Base-by-base conservation (phyloP, 2,113 vertebrate genomes). In the Athene cunicularia region DNA sequence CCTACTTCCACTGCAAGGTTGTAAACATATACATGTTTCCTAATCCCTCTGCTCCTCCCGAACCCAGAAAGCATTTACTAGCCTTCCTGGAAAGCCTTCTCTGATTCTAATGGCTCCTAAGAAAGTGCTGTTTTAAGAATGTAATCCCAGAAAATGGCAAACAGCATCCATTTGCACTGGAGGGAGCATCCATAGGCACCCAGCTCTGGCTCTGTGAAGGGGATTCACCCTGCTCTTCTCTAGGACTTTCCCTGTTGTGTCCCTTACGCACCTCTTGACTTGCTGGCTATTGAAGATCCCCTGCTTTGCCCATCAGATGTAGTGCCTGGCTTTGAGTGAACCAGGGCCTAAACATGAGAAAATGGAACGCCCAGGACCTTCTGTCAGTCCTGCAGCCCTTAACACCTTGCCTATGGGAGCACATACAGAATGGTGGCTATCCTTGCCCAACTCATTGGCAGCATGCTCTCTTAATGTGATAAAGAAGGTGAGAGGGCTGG, bases 181-280 rank as follows among this genome's bases (percentile, higher is more conserved):
- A 80, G 13, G 22, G 6, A 89, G 10, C 55, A 77, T 39, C 37
- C 14, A 2, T 9, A 91, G 35, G n/a, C 63, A 71, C 5, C 20
- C 33, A 56, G 43, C 11, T 87, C 33, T 58, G 26, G 2, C 7
- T 88, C 12, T 60, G 9, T 11, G 39, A 76, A 32, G 37, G 10
- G 11, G 3, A 28, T 13, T 58, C 27, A 66, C 10, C 15, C 28
- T 12, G 12, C 8, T 66, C 12, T 83, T 86, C 56, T 81, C 47
- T 12, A 49, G 24, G 41, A 22, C 35, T 70, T 86, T 58, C 19
- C 8, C 19, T 19, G 23, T 17, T 0, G 0, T 5, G 11, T 62
- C 11, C 58, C 19, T 37, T 32, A 15, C 0, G 1, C 14, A 22
- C 12, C 11, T 71, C 32, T 73, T 0, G 0, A 10, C 19, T 77